These are phyloP conservation scores for Cataglyphis cursor DNA, from an alignment of 2,888 invertebrate genomes.

Conservation along the genomic window DNA sequence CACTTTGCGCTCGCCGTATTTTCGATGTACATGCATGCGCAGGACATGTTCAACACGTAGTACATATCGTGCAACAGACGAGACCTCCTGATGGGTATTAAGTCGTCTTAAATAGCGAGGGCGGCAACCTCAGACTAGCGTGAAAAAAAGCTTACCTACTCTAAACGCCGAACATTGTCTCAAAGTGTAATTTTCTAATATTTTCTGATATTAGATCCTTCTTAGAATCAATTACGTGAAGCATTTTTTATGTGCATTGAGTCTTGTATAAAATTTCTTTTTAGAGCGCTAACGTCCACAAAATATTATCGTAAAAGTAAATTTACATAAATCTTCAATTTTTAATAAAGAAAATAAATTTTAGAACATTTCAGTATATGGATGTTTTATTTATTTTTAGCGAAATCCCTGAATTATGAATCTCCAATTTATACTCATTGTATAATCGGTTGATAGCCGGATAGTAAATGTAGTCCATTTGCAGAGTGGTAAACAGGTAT, in stretches of 20 bases:
- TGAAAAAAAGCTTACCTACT: conserved; percentile 26
- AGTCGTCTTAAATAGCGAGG: conserved; percentile 45
- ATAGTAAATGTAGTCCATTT: background rate
- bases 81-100: conserved; percentile 27
- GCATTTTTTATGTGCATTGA: background rate
- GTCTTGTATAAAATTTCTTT: background rate
- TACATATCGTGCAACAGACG: conserved; percentile 27
- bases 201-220: background rate
- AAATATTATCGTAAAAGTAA: background rate
- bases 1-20: conserved; percentile 9
- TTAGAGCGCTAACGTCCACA: background rate
- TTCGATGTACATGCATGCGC: conserved; percentile 7
- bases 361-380: background rate
- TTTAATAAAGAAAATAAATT: background rate
- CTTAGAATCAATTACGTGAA: background rate
- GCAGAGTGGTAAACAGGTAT: conserved; percentile 12
- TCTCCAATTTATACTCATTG: background rate
- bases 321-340: background rate
- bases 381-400: background rate
- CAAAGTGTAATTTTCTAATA: conserved; percentile 30
- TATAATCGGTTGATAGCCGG: background rate
- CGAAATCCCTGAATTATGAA: background rate
- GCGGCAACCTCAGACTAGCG: background rate
- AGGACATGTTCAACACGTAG: conserved; percentile 43
- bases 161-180: background rate